Percentiles rank a stretch among this genome's conserved stretches.
Evolutionary conservation across 2,797 vertebrate genomes (phyloP).

Genomic region (Pseudomugil tenellus): DNA sequence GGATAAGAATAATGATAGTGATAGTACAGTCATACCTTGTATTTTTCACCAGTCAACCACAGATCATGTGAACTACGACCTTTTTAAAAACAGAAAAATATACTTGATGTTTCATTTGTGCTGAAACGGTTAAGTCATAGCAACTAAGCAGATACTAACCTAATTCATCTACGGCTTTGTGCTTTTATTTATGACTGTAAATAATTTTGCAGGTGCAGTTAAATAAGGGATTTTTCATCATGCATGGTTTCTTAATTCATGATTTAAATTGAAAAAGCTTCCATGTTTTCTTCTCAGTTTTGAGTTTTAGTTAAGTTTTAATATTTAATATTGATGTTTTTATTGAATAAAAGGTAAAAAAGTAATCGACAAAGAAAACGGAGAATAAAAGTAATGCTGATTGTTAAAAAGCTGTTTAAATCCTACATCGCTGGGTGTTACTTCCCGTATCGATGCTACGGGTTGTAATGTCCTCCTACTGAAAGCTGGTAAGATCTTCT

Average conservation of each 20-base stretch:
- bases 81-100: background rate
- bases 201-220: too few relatives aligned
- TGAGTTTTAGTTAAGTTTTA: background rate
- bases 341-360: background rate
- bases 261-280: too few relatives aligned
- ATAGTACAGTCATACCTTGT: background rate
- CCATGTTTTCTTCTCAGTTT: too few relatives aligned
- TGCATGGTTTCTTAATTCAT: background rate
- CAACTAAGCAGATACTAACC: too few relatives aligned
- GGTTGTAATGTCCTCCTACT: slow-evolving; percentile 45
- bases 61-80: too few relatives aligned
- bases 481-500: slow-evolving; percentile 29
- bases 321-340: too few relatives aligned
- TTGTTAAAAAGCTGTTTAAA: slow-evolving; percentile 27
- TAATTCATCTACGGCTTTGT: background rate
- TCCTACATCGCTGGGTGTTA: background rate
- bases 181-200: too few relatives aligned
- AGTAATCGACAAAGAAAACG: background rate
- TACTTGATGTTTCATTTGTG: background rate
- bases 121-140: background rate
- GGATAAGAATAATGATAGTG: background rate
- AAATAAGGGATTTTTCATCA: background rate
- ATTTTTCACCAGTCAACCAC: background rate
- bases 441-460: slow-evolving; percentile 16
- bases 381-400: background rate